phyloP scores from a whole-genome alignment of 2,888 invertebrate genomes.

The Tenthredo livida region DNA sequence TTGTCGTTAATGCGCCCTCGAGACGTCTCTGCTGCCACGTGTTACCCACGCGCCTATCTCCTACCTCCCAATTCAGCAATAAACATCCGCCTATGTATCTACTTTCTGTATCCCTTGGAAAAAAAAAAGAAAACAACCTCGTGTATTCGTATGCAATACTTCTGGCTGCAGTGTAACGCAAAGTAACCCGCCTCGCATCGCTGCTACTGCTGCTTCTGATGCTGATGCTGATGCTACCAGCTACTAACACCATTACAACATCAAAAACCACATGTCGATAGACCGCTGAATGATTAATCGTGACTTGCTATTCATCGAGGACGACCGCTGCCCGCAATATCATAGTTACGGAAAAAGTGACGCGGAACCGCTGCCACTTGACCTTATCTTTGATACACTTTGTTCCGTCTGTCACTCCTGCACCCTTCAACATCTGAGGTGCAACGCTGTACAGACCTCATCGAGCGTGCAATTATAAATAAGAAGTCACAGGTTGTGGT shows the following conservation, averaged over 20 bases:
- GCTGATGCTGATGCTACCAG: constrained; percentile 34
- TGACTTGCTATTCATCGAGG: constrained; percentile 15
- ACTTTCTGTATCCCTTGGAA: not conserved
- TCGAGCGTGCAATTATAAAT: not conserved
- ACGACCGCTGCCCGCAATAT: not conserved
- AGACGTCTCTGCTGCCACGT: constrained; percentile 41
- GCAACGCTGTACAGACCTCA: not conserved
- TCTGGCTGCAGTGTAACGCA: constrained; percentile 37
- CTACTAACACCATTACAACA: constrained; percentile 30
- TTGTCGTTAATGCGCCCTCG: constrained; percentile 31
- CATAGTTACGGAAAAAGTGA: not conserved
- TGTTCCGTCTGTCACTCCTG: not conserved
- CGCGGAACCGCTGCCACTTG: constrained; percentile 18
- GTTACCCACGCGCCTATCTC: constrained; percentile 41
- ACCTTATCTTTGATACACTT: not conserved
- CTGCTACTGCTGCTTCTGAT: constrained; percentile 30
- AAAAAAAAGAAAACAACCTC: not conserved
- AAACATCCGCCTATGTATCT: not conserved
- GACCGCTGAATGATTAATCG: constrained; percentile 25
- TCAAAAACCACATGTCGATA: not conserved
- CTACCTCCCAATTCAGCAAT: not conserved
- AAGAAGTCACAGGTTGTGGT: not conserved
- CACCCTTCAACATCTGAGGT: not conserved
- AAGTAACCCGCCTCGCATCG: constrained; percentile 34
- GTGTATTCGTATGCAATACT: not conserved